Conservation (phyloP, 2,113 vertebrate species). For the Corythaixoides concolor region DNA sequence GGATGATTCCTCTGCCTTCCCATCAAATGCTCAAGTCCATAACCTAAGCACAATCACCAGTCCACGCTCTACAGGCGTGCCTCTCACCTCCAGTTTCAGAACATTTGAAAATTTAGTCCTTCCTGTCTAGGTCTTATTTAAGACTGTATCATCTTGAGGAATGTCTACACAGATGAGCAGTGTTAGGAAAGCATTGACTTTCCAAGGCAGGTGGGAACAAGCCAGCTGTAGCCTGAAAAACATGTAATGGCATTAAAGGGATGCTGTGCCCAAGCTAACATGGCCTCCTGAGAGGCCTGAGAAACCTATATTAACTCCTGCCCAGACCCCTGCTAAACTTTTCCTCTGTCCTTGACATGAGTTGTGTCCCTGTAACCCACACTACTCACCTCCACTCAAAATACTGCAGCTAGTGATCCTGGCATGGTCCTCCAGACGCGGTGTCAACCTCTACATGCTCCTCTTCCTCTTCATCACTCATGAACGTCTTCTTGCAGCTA, state of each 20-base stretch:
- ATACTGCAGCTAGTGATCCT: neutral
- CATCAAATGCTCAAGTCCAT: neutral
- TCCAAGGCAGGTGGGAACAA: neutral
- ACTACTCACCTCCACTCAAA: neutral
- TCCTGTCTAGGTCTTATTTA: neutral
- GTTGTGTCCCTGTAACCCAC: fast-evolving
- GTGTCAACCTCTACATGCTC: neutral
- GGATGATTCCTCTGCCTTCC: neutral
- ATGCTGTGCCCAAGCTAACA: neutral
- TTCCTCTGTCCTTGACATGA: neutral
- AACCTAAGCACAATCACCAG: neutral
- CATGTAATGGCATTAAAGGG: neutral
- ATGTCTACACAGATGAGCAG: neutral
- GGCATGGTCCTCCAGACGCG: fast-evolving
- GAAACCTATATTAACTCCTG: neutral
- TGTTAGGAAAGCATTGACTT: neutral
- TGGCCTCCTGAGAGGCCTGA: neutral
- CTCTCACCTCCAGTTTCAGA: neutral
- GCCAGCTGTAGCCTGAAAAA: neutral
- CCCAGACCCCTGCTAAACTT: neutral
- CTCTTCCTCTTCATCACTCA: neutral
- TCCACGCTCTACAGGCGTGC: neutral
- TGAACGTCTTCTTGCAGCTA: neutral
- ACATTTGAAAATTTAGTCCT: neutral
- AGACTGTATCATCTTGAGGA: neutral